phyloP scores from a whole-genome alignment of 2,888 invertebrate species.

The Cenopis cana region DNA sequence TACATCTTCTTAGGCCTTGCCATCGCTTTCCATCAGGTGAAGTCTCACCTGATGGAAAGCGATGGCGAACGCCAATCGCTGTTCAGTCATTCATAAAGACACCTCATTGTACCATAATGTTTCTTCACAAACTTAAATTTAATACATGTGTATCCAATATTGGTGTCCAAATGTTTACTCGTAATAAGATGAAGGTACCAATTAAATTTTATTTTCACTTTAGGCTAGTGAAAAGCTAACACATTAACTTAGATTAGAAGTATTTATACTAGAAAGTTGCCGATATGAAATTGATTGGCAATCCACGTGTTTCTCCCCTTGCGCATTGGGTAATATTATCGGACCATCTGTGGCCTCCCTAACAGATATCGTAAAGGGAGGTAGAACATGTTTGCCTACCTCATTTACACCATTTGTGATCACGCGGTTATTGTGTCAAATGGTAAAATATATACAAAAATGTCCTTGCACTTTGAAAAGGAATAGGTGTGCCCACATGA shows the following conservation, averaged over 20 bases:
- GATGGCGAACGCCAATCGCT: too few species aligned
- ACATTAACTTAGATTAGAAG: neutral
- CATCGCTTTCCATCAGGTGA: too few species aligned
- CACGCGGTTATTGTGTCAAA: constrained; percentile 35
- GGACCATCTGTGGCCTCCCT: constrained; percentile 76
- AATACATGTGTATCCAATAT: too few species aligned
- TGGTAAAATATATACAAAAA: neutral
- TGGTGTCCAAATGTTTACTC: neutral
- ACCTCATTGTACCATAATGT: too few species aligned
- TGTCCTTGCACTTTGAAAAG: neutral
- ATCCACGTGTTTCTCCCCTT: constrained; percentile 65
- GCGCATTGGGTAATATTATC: constrained; percentile 72
- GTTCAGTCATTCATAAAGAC: too few species aligned
- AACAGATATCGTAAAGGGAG: constrained; percentile 52
- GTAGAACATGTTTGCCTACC: constrained; percentile 44
- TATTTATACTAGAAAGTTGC: constrained; percentile 15
- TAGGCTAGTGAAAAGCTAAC: neutral
- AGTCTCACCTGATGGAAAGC: too few species aligned
- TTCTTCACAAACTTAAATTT: neutral
- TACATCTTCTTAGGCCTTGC: too few species aligned
- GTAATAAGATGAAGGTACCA: neutral
- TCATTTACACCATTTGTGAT: constrained; percentile 40
- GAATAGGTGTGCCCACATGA: too few species aligned
- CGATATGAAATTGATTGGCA: constrained; percentile 70
- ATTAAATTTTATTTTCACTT: neutral